Base-by-base conservation (phyloP, 2,888 invertebrate species). In the Plagodis pulveraria region DNA sequence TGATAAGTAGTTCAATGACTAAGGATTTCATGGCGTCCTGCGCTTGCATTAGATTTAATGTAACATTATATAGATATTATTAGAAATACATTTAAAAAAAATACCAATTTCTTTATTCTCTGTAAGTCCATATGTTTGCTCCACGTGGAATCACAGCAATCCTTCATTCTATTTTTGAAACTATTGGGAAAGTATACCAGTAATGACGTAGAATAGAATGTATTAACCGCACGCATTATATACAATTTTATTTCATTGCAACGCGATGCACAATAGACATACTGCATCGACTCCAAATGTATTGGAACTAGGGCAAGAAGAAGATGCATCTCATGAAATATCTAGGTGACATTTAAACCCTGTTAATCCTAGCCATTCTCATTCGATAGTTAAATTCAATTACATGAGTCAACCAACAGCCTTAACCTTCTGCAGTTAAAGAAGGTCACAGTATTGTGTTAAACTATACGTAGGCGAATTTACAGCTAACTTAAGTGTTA, bases 401-500 rank as follows among this genome's bases (percentile, higher is more conserved):
- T 46, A 49, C 35, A 38, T 56, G 55, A 55, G 42, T 56, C 48
- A 56, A 51, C 36, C 45, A 38, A 43, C 46, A 48, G 22, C 60
- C 56, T 56, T 56, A 56, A 53, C 45, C 48, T 52, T 50, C 47
- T 33, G 22, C 46, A 43, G 50, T 34, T 36, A 52, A 51, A 45
- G 51, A 60, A 56, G 60, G 56, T 50, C 60, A 50, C 48, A 45
- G 45, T 36, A 40, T 46, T n/a, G 44, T 33, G 38, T 32, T 40
- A 42, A 45, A 52, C 42, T 6, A 34, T 33, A 50, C 52, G 56
- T 61, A 45, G 60, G 56, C 45, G 60, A 61, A 50, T 45, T 56
- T 45, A 61, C 60, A 42, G 60, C 56, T 61, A 56, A 56, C 50
- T 44, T 43, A 59, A 51, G 58, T 58, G 38, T 54, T 54, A 54